phyloP scores from a whole-genome alignment of 2,888 invertebrate species.

The Anoplius nigerrimus region DNA sequence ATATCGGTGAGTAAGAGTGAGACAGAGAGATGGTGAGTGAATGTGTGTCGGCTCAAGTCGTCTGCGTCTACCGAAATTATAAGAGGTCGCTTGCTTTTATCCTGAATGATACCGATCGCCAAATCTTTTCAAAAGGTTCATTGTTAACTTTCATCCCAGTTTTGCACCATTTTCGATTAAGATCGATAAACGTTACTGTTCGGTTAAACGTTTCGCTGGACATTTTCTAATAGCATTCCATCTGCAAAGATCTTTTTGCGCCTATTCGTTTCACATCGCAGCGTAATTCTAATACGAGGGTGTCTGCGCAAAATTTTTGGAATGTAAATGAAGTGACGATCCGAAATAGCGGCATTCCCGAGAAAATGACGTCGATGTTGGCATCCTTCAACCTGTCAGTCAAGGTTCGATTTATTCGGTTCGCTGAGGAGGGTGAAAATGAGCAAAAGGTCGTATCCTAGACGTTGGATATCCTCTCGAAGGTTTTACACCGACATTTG shows the following conservation, averaged over 20 bases:
- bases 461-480: neutral
- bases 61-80: conserved; percentile 24
- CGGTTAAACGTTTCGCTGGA: no score
- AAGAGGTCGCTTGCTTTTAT: conserved; percentile 8
- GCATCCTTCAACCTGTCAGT: no score
- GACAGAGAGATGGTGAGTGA: no score
- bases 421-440: neutral
- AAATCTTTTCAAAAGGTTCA: conserved; percentile 31
- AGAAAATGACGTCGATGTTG: no score
- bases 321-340: no score
- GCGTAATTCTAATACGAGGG: no score
- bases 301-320: no score
- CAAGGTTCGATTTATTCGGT: neutral
- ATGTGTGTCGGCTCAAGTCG: neutral
- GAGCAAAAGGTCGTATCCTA: neutral
- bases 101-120: neutral
- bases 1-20: no score
- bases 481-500: conserved; percentile 15
- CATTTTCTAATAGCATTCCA: no score
- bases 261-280: no score
- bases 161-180: conserved; percentile 37
- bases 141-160: conserved; percentile 20
- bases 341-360: no score
- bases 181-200: conserved; percentile 10
- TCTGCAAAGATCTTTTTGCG: no score